Evolutionary conservation across 2,888 invertebrate species (phyloP), one percentile per base, ranked within the genome.

Genomic region (Seira ritae): DNA sequence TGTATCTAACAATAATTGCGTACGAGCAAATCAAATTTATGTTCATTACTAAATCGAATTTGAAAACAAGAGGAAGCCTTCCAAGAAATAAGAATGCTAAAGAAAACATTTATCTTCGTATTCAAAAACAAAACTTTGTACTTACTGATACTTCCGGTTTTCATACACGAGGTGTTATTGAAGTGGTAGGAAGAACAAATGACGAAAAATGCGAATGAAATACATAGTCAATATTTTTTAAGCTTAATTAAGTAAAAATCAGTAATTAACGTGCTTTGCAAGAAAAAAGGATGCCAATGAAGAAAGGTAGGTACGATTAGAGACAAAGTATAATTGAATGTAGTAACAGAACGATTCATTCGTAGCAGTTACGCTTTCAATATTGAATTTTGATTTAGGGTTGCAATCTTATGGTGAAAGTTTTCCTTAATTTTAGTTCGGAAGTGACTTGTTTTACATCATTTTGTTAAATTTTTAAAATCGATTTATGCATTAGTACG

Each of bases 111-210:
- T 4, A 31, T 4, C 31, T 31, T 31, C 3, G 8, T 31, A 31
- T 31, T 31, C 2, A 31, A 55, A 55, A 55, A 55, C 1, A 55
- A n/a, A 55, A 55, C 55, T n/a, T 55, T 55, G 17, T 17, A 55
- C 55, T 55, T 55, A 55, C 55, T 55, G 55, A 55, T 55, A 55
- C 55, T 55, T 55, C 55, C 55, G 17, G 55, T 17, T 55, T 55
- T 17, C 55, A 55, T 55, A 55, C 12, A 55, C 15, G 42, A 42
- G 12, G 12, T 42, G 42, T 42, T 42, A 8, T 12, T 42, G 42
- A 42, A 42, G 6, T 8, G 42, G 42, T 8, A 42, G 12, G 6
- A 42, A 12, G 6, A 42, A 42, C 12, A 6, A 42, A 8, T 42
- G 42, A 17, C 15, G 15, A 1, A 55, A 55, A 55, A 55, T n/a